Evolutionary conservation across 2,113 vertebrate species (phyloP).

Genomic region (Oceanites oceanicus): DNA sequence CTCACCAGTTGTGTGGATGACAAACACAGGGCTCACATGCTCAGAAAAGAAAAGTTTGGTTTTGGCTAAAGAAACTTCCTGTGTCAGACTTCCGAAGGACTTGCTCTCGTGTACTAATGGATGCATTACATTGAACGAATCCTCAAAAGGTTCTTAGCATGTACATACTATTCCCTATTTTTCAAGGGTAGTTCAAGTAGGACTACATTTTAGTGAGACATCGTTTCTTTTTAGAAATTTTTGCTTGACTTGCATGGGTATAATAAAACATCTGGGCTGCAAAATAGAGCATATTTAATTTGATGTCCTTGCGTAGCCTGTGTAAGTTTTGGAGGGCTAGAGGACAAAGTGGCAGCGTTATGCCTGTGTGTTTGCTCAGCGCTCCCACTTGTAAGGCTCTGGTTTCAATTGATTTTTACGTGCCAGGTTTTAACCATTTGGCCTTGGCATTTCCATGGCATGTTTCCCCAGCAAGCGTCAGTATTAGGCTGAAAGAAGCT

Average conservation of each 20-base stretch:
- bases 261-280: neutral
- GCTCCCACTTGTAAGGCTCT: neutral
- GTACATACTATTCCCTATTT: neutral
- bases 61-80: neutral
- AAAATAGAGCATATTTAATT: neutral
- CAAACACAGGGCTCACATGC: neutral
- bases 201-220: neutral
- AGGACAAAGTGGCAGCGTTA: neutral
- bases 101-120: neutral
- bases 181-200: neutral
- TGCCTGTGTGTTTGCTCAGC: neutral
- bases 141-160: neutral
- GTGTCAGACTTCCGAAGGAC: neutral
- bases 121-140: neutral
- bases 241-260: neutral
- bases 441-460: neutral
- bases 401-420: neutral
- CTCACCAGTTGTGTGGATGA: neutral
- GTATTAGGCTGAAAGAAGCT: neutral
- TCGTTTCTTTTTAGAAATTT: neutral
- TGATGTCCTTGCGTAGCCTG: neutral
- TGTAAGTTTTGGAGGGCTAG: neutral
- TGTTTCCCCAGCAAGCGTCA: neutral
- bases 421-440: neutral
- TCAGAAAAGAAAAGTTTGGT: neutral